phyloP scores from a whole-genome alignment of 2,113 vertebrate species.

The Xerus inauris region DNA sequence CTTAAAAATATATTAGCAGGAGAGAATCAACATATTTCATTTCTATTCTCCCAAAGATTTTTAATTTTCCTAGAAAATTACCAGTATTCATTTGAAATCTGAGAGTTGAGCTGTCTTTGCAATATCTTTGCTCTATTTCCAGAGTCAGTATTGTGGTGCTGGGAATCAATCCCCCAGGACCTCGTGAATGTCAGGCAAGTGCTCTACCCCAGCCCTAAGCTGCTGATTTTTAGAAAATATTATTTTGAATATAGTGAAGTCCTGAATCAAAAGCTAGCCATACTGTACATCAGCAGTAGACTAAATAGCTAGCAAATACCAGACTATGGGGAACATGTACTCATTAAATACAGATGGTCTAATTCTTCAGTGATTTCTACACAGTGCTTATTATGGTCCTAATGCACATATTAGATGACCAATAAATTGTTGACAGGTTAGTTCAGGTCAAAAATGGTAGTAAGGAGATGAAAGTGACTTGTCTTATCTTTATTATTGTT shows the following conservation, averaged over 20 bases:
- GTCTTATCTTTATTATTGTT: constrained; percentile 30
- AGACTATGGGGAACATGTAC: neutral
- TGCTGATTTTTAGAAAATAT: neutral
- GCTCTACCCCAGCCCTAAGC: neutral
- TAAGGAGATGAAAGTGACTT: neutral
- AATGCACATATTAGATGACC: neutral
- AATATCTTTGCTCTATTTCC: neutral
- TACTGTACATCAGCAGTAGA: neutral
- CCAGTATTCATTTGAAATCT: neutral
- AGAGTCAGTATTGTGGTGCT: neutral
- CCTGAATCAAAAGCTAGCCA: neutral
- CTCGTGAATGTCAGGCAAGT: neutral
- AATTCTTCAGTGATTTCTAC: constrained; percentile 6
- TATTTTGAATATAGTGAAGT: neutral
- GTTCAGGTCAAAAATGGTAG: constrained; percentile 25
- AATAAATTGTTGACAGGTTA: neutral
- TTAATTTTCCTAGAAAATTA: constrained; percentile 34
- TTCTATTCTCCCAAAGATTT: neutral
- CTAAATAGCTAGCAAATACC: neutral
- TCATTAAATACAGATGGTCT: constrained; percentile 7
- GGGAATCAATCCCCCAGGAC: no score
- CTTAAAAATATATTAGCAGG: constrained; percentile 29
- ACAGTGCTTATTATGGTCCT: neutral
- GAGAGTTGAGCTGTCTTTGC: neutral
- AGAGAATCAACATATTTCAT: neutral